Evolutionary conservation across 2,888 invertebrate species (phyloP).

Genomic region (Pardosa pseudoannulata): DNA sequence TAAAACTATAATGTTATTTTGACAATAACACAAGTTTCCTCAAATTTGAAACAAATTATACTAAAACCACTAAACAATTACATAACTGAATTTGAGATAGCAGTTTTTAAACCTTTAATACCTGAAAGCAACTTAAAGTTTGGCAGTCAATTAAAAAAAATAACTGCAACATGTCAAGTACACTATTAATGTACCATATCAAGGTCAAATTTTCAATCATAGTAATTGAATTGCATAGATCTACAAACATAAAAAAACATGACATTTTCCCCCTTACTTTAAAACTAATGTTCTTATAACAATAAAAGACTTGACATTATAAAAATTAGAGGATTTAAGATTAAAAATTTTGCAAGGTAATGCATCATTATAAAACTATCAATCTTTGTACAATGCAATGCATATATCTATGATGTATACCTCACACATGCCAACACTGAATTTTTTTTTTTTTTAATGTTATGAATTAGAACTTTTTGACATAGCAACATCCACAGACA

Average conservation of each 20-base stretch:
- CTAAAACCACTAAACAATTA: too few species aligned
- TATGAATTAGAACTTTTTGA: not conserved
- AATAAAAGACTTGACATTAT: not conserved
- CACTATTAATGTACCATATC: too few species aligned
- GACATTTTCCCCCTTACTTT: not conserved
- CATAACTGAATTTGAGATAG: too few species aligned
- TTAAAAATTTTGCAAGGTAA: not conserved
- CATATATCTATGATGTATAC: not conserved
- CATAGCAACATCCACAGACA: not conserved
- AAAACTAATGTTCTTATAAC: not conserved
- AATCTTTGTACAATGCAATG: slow-evolving; percentile 1
- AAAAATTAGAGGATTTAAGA: not conserved
- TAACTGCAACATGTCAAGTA: too few species aligned
- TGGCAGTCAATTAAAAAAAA: too few species aligned
- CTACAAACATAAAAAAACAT: not conserved
- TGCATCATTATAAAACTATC: slow-evolving; percentile 12
- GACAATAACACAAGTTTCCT: too few species aligned
- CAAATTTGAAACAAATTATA: too few species aligned
- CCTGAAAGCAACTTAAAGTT: too few species aligned
- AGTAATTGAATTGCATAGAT: too few species aligned
- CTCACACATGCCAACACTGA: not conserved
- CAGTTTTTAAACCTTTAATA: too few species aligned
- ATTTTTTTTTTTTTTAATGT: not conserved
- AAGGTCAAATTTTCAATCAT: too few species aligned
- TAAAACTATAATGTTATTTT: too few species aligned